Base-by-base conservation (phyloP, 2,888 invertebrate genomes). In the Thera obeliscata region DNA sequence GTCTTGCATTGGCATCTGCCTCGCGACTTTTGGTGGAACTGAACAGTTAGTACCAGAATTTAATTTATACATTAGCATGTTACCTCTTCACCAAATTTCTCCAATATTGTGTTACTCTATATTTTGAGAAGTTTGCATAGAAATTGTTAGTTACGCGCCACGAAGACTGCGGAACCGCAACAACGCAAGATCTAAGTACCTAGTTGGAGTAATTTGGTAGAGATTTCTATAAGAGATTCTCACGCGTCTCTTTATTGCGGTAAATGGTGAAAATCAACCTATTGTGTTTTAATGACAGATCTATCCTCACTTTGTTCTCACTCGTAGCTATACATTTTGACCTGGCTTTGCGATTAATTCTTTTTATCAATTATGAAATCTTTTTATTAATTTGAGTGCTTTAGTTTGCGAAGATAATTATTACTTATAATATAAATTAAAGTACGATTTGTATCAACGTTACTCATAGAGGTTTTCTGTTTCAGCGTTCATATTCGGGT, bases 401-500 rank as follows among this genome's bases (percentile, higher is more conserved):
- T 61, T 76, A 66, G 61, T 64, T 74, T 72, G 73, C 66, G 63
- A 76, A 75, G 60, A 69, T 69, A 22, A 22, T 22, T 22, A 22
- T 22, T 22, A 22, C 22, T 1, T 22, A 22, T 22, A 22, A 22
- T 22, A 22, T 22, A 22, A 22, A 22, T 0, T 1, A 22, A 22
- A 22, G 22, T 22, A 22, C 22, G 22, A 22, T 22, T 22, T 22
- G 22, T 22, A 22, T 22, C 22, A 22, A 22, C 22, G 22, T 22
- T 56, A 22, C 52, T 65, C 52, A 65, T 55, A n/a, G 5, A 61
- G 61, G 50, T 63, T 72, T 76, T 64, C 82, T 83, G 81, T 94
- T 92, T 33, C 88, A 94, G 94, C 81, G 94, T 94, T 62, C 94
- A 94, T 78, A 94, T 94, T 77, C 90, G 94, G 72, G 91, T 94